Conservation (phyloP, 1,140 invertebrate genomes). For the Bactericera cockerelli region DNA sequence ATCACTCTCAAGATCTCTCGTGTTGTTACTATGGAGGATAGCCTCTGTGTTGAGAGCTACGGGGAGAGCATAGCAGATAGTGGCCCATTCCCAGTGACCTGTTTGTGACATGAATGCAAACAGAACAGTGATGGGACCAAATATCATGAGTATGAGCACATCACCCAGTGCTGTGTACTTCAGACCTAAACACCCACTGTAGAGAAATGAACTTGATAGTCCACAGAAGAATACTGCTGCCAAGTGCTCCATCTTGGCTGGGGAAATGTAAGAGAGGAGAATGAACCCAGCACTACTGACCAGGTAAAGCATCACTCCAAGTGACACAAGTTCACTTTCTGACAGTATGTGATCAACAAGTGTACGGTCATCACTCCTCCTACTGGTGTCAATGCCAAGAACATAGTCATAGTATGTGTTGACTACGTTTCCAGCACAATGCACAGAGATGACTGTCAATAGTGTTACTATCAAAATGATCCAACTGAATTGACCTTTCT, state of each 20-base stretch:
- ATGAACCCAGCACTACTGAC: slow-evolving; percentile 81
- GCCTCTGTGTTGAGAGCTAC: slow-evolving; percentile 87
- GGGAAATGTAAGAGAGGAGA: slow-evolving; percentile 56
- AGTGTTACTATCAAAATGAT: slow-evolving; percentile 62
- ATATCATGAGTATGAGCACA: slow-evolving; percentile 68
- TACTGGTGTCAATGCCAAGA: slow-evolving; percentile 75
- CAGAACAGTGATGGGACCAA: slow-evolving; percentile 86
- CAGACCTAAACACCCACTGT: slow-evolving; percentile 44
- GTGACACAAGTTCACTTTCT: slow-evolving; percentile 62
- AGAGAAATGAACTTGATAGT: slow-evolving; percentile 84
- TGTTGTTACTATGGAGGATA: slow-evolving; percentile 89
- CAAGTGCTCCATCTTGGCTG: slow-evolving; percentile 83
- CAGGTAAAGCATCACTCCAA: slow-evolving; percentile 71
- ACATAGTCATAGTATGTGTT: slow-evolving; percentile 92
- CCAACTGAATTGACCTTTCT: slow-evolving; percentile 52
- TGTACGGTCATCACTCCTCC: slow-evolving; percentile 82
- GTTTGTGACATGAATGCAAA: slow-evolving; percentile 88
- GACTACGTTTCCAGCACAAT: slow-evolving; percentile 91
- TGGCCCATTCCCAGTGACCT: slow-evolving; percentile 65
- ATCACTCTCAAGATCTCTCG: slow-evolving; percentile 50
- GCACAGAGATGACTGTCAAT: slow-evolving; percentile 74
- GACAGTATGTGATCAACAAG: slow-evolving; percentile 77
- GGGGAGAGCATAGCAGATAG: slow-evolving; percentile 84
- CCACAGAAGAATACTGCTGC: slow-evolving; percentile 90
- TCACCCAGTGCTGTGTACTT: slow-evolving; percentile 46